Evolutionary conservation across 1,140 invertebrate species (phyloP).

Genomic region (Drosophila kohkoa): DNA sequence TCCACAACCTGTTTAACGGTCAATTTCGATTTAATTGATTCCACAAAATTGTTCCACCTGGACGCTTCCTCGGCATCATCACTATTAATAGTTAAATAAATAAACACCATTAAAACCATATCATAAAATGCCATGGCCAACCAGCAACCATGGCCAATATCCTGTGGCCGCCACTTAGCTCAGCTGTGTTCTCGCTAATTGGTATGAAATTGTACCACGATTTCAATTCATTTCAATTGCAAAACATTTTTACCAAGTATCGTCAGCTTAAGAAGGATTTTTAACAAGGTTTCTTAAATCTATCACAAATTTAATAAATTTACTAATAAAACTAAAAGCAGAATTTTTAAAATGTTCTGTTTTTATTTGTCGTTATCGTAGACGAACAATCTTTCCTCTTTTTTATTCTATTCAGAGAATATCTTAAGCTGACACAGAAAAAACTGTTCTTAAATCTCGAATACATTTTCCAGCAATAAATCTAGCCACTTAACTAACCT

Average conservation of each 20-base stretch:
- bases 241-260: not conserved
- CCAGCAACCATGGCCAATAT: not conserved
- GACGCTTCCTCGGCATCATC: conserved; percentile 85
- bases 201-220: conserved; percentile 1
- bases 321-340: too few species aligned
- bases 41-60: conserved; percentile 89
- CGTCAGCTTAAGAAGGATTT: not conserved
- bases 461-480: conserved; percentile 29
- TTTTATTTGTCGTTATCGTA: too few species aligned
- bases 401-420: not conserved
- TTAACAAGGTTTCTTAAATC: not conserved
- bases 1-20: conserved; percentile 95
- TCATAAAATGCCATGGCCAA: conserved; percentile 31
- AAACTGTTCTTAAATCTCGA: not conserved
- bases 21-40: conserved; percentile 91
- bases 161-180: not conserved
- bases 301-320: not conserved
- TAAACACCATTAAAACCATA: conserved; percentile 31
- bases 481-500: conserved; percentile 14
- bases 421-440: not conserved
- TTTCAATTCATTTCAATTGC: conserved; percentile 8
- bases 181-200: conserved; percentile 12
- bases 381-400: not conserved
- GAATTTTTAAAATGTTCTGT: too few species aligned
- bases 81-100: conserved; percentile 49